phyloP scores from a whole-genome alignment of 2,797 vertebrate genomes.

The Crocodylus rhombifer region DNA sequence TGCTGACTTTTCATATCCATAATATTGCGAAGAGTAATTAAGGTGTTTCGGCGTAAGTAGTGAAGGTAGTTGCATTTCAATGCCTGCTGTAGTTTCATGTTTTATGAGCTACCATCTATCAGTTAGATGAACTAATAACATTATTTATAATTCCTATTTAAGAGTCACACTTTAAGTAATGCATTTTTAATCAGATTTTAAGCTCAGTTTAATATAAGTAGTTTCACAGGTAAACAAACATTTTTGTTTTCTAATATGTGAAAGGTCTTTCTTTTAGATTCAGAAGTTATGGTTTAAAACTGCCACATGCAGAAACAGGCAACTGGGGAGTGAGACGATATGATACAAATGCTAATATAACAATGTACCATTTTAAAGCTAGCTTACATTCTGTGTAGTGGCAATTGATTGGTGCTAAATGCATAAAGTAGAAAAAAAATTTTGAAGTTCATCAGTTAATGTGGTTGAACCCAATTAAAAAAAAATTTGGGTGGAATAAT shows the following conservation, averaged over 20 bases:
- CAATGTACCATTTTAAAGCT: neutral
- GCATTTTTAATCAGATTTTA: neutral
- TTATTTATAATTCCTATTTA: slow-evolving; percentile 18
- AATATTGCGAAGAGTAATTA: neutral
- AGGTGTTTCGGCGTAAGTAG: neutral
- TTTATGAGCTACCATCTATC: slow-evolving; percentile 19
- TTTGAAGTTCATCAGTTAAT: neutral
- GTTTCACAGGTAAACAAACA: neutral
- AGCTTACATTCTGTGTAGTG: neutral
- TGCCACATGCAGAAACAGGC: neutral
- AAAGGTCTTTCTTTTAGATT: neutral
- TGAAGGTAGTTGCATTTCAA: neutral
- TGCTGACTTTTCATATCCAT: neutral
- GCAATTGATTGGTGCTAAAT: neutral
- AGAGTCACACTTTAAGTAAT: neutral
- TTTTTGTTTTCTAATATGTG: neutral
- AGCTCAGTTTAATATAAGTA: neutral
- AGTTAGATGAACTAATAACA: neutral
- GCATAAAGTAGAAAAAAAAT: neutral
- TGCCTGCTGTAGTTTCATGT: neutral
- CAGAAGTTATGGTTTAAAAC: neutral
- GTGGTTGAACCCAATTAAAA: neutral
- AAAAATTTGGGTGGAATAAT: neutral
- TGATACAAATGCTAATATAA: neutral
- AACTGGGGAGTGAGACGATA: neutral